These are phyloP conservation scores for Archips xylosteana DNA, from an alignment of 2,888 invertebrate genomes.

Conservation along the genomic window DNA sequence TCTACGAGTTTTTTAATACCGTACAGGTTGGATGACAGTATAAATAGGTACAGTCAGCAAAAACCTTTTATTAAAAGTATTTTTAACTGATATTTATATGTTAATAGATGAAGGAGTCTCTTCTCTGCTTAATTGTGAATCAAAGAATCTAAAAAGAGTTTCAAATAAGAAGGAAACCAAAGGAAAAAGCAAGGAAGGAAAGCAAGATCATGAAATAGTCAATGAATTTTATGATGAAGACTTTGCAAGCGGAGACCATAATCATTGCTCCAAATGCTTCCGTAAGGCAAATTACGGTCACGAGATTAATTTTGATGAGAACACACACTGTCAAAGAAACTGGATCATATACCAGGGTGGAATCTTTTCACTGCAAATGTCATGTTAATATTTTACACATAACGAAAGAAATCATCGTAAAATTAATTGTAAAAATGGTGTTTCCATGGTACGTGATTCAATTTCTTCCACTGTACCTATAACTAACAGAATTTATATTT, in stretches of 20 bases:
- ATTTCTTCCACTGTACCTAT: background rate
- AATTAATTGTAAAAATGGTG: too few species aligned
- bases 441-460: too few species aligned
- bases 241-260: slow-evolving; percentile 34
- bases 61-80: too few species aligned
- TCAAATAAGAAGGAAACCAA: background rate
- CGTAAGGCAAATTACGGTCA: slow-evolving; percentile 28
- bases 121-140: background rate
- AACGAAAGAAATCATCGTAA: too few species aligned
- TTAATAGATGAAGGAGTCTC: background rate
- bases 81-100: background rate
- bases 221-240: background rate
- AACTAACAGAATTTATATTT: slow-evolving; percentile 14
- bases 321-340: background rate
- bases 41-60: too few species aligned
- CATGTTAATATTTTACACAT: too few species aligned
- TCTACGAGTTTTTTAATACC: too few species aligned
- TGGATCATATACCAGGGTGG: too few species aligned
- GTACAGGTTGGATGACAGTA: too few species aligned
- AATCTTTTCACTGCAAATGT: too few species aligned
- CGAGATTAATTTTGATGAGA: background rate
- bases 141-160: background rate
- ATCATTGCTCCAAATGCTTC: slow-evolving; percentile 26
- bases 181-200: background rate
- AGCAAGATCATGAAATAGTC: background rate